Base-by-base conservation (phyloP, 2,888 invertebrate genomes). In the Platypus cylindrus region DNA sequence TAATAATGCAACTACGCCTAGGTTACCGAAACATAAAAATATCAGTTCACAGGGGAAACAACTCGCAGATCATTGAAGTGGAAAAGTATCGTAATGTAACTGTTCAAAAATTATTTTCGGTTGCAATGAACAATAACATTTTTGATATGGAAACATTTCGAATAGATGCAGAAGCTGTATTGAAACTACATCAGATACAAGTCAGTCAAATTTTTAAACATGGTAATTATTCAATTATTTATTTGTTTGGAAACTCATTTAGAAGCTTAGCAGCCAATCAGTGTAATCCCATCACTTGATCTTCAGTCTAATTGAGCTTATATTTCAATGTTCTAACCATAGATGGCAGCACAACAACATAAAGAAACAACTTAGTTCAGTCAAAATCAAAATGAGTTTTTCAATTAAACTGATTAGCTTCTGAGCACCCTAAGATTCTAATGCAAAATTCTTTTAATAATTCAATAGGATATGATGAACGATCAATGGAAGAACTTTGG, bases 401-500 rank as follows among this genome's bases (percentile, higher is more conserved):
- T n/a, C n/a, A n/a, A n/a, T n/a, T n/a, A n/a, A n/a, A n/a, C n/a
- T n/a, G n/a, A n/a, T n/a, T n/a, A n/a, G n/a, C n/a, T n/a, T n/a
- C n/a, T n/a, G n/a, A n/a, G n/a, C n/a, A n/a, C n/a, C n/a, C n/a
- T n/a, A n/a, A n/a, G n/a, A n/a, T n/a, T n/a, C n/a, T n/a, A n/a
- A n/a, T n/a, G n/a, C n/a, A n/a, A n/a, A n/a, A n/a, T n/a, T n/a
- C n/a, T n/a, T 15, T 18, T 18, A 13, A 17, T 32, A 9, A 20
- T 29, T 32, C 20, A 13, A 3, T 4, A 41, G 41, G 41, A 13
- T 87, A 85, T 55, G 79, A 75, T 51, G 82, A 80, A 1, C 62
- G 75, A 14, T 67, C 71, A 2, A 68, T 73, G 1, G 66, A 69
- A 27, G 78, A 85, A 38, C 72, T 78, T 34, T 90, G 89, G 89